Base-by-base conservation (phyloP, 2,113 vertebrate species). In the Tragulus kanchil region DNA sequence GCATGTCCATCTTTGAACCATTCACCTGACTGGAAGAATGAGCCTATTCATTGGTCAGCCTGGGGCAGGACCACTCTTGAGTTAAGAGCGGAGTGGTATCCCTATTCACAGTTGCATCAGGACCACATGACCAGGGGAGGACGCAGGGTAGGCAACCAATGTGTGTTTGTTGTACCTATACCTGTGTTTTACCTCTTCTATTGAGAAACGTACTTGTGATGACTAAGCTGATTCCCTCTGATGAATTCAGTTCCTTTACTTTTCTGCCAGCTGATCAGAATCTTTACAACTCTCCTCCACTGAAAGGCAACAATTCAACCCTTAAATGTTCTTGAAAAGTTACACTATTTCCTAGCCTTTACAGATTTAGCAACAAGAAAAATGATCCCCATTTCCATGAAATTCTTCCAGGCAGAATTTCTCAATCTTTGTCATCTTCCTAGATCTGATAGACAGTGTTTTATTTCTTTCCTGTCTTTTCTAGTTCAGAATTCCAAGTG, bases 341-440 rank as follows among this genome's bases (percentile, higher is more conserved):
- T 67, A 31, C 48, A 62, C 64, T 89, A 62, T 78, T 93, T 65
- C 19, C 15, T 26, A 79, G 48, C 50, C 56, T 95, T 91, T 56
- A n/a, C 48, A 95, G 59, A 85, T 64, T 78, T 79, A 94, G 3
- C 77, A 81, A 42, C 65, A 42, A 85, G 89, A 31, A n/a, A 93
- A 95, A 21, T 28, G 79, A n/a, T 90, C 31, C 11, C 61, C 28
- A 69, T 85, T 89, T 85, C 71, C 42, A 58, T 19, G 75, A 58
- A 81, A 21, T 62, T 92, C 95, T 85, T 71, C 69, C 26, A 64
- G 79, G 19, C n/a, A 79, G 83, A 81, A 88, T 95, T 85, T 95
- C 62, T 75, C 81, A 94, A 73, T 54, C 26, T 89, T 67, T 78
- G 23, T 78, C 14, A 81, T 67, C 83, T 85, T 85, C 88, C 16